Evolutionary conservation across 2,888 invertebrate genomes (phyloP).

Genomic region (Pherbina coryleti): DNA sequence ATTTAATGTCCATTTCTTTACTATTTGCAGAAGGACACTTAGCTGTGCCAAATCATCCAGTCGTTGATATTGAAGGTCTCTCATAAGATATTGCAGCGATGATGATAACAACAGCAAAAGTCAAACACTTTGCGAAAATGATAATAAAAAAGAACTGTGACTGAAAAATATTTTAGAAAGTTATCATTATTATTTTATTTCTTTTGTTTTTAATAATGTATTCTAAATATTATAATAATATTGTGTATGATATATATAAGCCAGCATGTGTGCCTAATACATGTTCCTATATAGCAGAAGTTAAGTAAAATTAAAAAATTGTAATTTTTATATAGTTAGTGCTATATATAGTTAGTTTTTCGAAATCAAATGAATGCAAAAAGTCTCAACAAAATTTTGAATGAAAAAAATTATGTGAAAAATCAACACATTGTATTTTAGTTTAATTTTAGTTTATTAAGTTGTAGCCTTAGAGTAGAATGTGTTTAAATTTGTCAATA

Average conservation of each 20-base stretch:
- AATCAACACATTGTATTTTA: constrained; percentile 5
- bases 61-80: constrained; percentile 52
- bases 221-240: not conserved
- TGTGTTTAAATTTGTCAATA: not conserved
- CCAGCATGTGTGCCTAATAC: constrained; percentile 31
- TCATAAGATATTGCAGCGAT: constrained; percentile 46
- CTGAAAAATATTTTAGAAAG: constrained; percentile 20
- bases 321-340: not conserved
- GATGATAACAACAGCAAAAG: constrained; percentile 7
- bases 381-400: constrained; percentile 17
- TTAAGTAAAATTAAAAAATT: not conserved
- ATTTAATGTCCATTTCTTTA: not conserved
- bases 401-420: not conserved
- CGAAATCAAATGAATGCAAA: not conserved
- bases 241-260: not conserved
- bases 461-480: not conserved
- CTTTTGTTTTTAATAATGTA: not conserved
- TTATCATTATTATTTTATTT: constrained; percentile 23
- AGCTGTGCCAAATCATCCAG: constrained; percentile 48
- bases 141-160: constrained; percentile 33
- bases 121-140: constrained; percentile 23
- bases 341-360: not conserved
- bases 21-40: constrained; percentile 51
- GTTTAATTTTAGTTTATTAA: not conserved
- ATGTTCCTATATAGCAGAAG: constrained; percentile 24